Evolutionary conservation across 2,888 invertebrate species (phyloP).

Genomic region (Drosophila subquinaria): DNA sequence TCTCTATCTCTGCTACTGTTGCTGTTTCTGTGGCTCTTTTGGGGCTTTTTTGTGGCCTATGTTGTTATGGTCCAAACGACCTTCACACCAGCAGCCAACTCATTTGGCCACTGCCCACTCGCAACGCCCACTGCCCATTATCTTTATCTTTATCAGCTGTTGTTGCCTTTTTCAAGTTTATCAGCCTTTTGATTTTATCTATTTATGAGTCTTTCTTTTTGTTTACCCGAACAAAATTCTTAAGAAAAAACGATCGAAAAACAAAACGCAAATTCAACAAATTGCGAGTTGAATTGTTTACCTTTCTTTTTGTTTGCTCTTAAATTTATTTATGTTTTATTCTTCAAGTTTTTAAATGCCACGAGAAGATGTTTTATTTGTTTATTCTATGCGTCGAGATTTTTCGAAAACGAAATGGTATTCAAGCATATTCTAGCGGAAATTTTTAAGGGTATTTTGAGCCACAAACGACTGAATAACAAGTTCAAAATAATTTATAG

Average conservation of each 20-base stretch:
- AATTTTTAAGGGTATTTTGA: neutral
- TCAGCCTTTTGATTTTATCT: slow-evolving; percentile 34
- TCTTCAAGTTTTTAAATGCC: slow-evolving; percentile 12
- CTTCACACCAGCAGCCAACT: slow-evolving; percentile 40
- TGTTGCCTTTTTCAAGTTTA: slow-evolving; percentile 17
- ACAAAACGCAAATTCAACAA: slow-evolving; percentile 24
- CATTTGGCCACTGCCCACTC: slow-evolving; percentile 33
- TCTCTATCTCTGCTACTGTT: neutral
- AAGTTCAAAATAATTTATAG: neutral
- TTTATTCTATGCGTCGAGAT: neutral
- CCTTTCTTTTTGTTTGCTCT: slow-evolving; percentile 17
- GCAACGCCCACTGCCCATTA: slow-evolving; percentile 1
- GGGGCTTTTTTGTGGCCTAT: slow-evolving; percentile 2
- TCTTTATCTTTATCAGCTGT: slow-evolving; percentile 42
- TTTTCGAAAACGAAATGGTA: neutral
- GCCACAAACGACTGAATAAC: neutral
- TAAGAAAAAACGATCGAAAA: slow-evolving; percentile 22
- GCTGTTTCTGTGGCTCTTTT: neutral
- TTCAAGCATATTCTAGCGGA: neutral
- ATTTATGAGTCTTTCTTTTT: slow-evolving; percentile 22
- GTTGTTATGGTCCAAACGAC: slow-evolving; percentile 31
- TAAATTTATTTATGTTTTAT: slow-evolving; percentile 25
- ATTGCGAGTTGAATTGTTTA: slow-evolving; percentile 34
- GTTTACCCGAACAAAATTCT: slow-evolving; percentile 34
- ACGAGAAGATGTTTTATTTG: slow-evolving; percentile 11